Evolutionary conservation across 2,888 invertebrate species (phyloP).

Genomic region (Caenorhabditis imperialis): DNA sequence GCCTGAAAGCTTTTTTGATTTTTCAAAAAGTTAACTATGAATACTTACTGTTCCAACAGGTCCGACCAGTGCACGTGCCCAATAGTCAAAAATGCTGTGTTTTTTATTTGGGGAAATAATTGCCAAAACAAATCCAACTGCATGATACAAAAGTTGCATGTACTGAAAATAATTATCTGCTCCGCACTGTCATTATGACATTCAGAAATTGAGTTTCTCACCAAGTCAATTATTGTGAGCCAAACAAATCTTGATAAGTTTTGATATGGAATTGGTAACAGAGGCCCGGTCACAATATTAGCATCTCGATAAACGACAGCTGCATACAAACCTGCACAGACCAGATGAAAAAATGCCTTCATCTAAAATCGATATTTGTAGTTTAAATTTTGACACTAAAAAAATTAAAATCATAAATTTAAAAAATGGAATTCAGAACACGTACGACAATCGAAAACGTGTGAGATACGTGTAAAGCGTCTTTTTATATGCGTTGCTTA

Average conservation of each 20-base stretch:
- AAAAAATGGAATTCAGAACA: not conserved
- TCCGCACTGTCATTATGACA: not conserved
- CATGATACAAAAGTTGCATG: constrained; percentile 71
- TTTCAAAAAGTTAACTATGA: not conserved
- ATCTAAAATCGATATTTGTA: constrained; percentile 28
- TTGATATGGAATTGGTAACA: constrained; percentile 65
- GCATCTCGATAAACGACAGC: constrained; percentile 63
- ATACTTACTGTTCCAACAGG: constrained; percentile 63
- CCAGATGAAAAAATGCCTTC: constrained; percentile 59
- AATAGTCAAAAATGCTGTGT: constrained; percentile 55
- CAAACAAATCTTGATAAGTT: constrained; percentile 73
- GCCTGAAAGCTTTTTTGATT: constrained; percentile 57
- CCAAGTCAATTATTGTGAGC: constrained; percentile 75
- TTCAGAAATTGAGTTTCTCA: constrained; percentile 37
- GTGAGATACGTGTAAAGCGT: constrained; percentile 4
- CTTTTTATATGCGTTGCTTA: constrained; percentile 2
- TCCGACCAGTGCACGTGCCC: constrained; percentile 58
- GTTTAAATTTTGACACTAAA: not conserved
- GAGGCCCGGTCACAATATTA: constrained; percentile 42
- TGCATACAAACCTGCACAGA: constrained; percentile 59
- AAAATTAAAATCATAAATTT: constrained; percentile 2
- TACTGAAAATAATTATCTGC: constrained; percentile 52
- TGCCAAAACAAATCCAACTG: constrained; percentile 59
- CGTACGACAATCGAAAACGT: too few species aligned
- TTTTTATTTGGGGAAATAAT: constrained; percentile 26